phyloP scores from a whole-genome alignment of 2,113 vertebrate genomes.

The Brachypteracias leptosomus region DNA sequence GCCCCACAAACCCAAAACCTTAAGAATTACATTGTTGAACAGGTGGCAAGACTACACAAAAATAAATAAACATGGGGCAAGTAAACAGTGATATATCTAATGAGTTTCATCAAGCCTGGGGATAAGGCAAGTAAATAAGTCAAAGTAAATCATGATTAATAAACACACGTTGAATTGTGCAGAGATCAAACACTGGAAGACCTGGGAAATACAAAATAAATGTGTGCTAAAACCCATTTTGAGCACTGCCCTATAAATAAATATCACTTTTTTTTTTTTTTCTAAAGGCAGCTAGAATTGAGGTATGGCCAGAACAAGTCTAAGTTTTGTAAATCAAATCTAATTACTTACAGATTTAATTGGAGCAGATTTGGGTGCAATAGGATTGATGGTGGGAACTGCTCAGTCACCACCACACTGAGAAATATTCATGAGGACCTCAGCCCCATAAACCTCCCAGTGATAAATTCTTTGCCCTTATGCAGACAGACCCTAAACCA shows the following conservation, averaged over 20 bases:
- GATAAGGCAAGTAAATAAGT: not conserved
- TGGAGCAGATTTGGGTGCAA: not conserved
- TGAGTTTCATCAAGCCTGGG: not conserved
- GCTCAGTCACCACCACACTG: fast-evolving
- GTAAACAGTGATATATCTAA: not conserved
- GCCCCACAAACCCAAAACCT: fast-evolving
- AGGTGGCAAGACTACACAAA: not conserved
- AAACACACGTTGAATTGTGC: not conserved
- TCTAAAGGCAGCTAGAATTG: not conserved
- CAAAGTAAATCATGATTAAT: not conserved
- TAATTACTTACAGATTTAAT: not conserved
- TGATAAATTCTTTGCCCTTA: not conserved
- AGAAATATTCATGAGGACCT: not conserved
- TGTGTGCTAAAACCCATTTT: not conserved
- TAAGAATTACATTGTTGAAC: not conserved
- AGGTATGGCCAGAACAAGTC: not conserved
- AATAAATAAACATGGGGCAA: not conserved
- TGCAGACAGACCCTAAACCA: not conserved
- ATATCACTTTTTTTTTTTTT: not conserved
- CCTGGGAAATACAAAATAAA: not conserved
- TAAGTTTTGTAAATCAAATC: not conserved
- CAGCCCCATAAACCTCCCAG: not conserved
- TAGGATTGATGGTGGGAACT: not conserved
- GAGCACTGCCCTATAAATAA: not conserved
- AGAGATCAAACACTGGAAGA: not conserved